Evolutionary conservation across 2,888 invertebrate genomes (phyloP), one percentile per base, ranked within the genome.

Genomic region (Lycocerus yunnanus): DNA sequence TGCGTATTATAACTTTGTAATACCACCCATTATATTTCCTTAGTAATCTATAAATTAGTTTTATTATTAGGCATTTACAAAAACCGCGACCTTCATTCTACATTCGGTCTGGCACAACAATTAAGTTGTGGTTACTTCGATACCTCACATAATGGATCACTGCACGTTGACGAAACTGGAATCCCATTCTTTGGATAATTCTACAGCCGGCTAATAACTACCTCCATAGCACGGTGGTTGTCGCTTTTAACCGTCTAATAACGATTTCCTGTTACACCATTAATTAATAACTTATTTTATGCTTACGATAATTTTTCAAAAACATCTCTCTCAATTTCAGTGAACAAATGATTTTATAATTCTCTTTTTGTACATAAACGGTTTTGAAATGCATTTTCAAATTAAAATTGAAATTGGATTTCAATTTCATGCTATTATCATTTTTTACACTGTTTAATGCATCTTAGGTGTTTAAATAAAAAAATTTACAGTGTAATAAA

Each of bases 1-100:
- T 71, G 72, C 69, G 69, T 72, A 72, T 75, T 75, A 71, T 74
- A 71, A 58, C 58, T 66, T 72, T 68, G 65, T 73, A 67, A 76
- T 76, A 65, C 63, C 69, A 67, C 63, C 70, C 66, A 73, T 76
- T 68, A 73, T 65, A 65, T 68, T 65, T 72, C 65, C 72, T 20
- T 65, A 11, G 72, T 69, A 69, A 68, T 72, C 61, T 14, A 68
- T 16, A 65, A 72, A 69, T 68, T 68, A 16, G 65, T 65, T 59
- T 16, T 61, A 10, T 69, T 68, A 65, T 58, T 58, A 65, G 24
- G 69, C 69, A 69, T 72, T 60, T 16, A 66, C 66, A 59, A 72
- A 72, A 68, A 69, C 43, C 27, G 58, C 69, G 68, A 65, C 66
- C 68, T 72, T 69, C 24, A 72, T 72, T 72, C 66, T 71, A 58